These are phyloP conservation scores for Pocillopora verrucosa DNA, from an alignment of 64 coral and sea anemone species.

Conservation along the genomic window DNA sequence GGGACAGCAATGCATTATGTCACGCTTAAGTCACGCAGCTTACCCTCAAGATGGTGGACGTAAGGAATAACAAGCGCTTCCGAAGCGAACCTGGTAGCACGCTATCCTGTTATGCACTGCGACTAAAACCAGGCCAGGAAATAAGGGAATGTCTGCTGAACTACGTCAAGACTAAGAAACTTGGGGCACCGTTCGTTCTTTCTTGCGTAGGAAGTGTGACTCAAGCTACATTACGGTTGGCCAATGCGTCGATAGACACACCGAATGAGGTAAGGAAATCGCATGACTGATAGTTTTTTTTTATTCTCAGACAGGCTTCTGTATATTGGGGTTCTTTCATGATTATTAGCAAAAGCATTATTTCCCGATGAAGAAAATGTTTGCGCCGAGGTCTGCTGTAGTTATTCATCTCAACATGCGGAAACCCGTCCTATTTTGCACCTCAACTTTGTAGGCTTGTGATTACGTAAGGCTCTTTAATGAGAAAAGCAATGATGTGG, in stretches of 20 bases:
- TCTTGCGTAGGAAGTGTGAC: constrained; percentile 92
- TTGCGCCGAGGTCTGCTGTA: too few species aligned
- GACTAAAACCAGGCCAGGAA: constrained; percentile 80
- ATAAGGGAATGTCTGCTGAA: constrained; percentile 50
- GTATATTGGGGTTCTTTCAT: too few species aligned
- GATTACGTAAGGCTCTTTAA: too few species aligned
- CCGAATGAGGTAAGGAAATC: constrained; percentile 27
- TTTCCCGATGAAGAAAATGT: too few species aligned
- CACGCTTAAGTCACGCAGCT: background rate
- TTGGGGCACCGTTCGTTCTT: constrained; percentile 73
- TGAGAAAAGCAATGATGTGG: too few species aligned
- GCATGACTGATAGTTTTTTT: background rate
- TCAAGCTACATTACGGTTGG: constrained; percentile 66
- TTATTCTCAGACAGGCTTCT: background rate
- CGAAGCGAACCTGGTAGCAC: background rate
- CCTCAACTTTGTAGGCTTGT: too few species aligned
- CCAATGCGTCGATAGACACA: constrained; percentile 9
- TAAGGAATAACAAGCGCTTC: background rate
- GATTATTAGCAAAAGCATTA: too few species aligned
- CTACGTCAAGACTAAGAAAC: constrained; percentile 65
- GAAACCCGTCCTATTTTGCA: too few species aligned
- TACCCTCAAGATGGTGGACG: background rate
- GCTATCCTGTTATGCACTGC: constrained; percentile 68
- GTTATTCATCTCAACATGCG: too few species aligned
- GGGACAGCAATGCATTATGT: background rate